Percentiles rank a stretch among this genome's conserved stretches.
Conservation (phyloP, 2,797 vertebrate species). For the Ispidina lecontei region DNA sequence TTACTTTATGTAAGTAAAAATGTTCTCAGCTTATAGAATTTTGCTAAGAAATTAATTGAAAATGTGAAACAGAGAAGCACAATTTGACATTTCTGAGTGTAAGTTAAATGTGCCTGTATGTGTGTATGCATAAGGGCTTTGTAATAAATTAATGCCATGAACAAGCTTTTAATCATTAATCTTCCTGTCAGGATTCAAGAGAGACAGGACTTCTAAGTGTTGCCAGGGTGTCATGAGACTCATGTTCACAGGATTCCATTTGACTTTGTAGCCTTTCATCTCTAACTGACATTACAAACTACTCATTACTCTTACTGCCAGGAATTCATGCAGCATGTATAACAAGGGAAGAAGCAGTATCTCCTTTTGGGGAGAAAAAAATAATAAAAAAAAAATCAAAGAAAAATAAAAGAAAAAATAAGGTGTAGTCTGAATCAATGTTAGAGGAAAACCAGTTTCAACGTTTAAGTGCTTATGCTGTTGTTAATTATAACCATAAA, state of each 20-base stretch:
- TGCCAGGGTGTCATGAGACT: not conserved
- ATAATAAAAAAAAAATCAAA: too few species aligned
- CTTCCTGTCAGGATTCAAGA: slow-evolving; percentile 18
- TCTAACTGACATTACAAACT: not conserved
- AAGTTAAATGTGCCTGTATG: not conserved
- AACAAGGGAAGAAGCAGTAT: not conserved
- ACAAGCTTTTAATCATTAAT: not conserved
- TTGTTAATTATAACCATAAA: not conserved
- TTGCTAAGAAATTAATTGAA: not conserved
- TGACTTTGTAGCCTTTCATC: not conserved
- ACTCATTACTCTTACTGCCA: not conserved
- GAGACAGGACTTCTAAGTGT: not conserved
- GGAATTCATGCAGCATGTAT: not conserved
- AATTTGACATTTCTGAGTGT: not conserved
- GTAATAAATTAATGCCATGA: not conserved
- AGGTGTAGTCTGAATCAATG: not conserved
- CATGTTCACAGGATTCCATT: not conserved
- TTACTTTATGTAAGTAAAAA: not conserved
- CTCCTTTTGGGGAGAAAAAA: accelerated
- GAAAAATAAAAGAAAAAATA: too few species aligned
- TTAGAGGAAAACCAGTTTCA: not conserved
- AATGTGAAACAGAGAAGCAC: not conserved
- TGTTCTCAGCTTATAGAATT: not conserved
- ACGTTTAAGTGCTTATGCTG: not conserved
- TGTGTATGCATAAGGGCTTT: not conserved